Conservation (phyloP, 2,888 invertebrate species). For the Sturmia bella region DNA sequence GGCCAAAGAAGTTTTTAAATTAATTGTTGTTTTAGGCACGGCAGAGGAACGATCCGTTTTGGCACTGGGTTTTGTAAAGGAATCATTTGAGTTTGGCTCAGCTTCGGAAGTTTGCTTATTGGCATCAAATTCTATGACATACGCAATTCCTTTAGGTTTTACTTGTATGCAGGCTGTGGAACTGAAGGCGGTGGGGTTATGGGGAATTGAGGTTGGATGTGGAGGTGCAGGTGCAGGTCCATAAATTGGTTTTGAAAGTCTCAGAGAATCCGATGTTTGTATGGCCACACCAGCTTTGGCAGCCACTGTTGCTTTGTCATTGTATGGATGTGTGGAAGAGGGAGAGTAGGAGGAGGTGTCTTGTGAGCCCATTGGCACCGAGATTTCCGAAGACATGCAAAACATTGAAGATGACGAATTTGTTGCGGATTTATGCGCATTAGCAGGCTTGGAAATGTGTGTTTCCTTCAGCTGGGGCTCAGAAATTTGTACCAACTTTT, state of each 20-base stretch:
- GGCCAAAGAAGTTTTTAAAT: slow-evolving; percentile 6
- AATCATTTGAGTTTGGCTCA: slow-evolving; percentile 1
- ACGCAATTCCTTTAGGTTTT: slow-evolving; percentile 78
- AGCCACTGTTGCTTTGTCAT: slow-evolving; percentile 74
- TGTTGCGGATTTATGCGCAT: slow-evolving; percentile 28
- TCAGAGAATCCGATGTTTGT: slow-evolving; percentile 75
- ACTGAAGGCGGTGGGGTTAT: background rate
- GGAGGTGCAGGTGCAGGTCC: slow-evolving; percentile 55
- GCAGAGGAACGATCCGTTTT: background rate
- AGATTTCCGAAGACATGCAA: slow-evolving; percentile 80
- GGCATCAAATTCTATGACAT: slow-evolving; percentile 77
- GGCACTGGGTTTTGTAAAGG: background rate
- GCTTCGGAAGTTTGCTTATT: slow-evolving; percentile 26
- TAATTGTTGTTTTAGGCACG: slow-evolving; percentile 23
- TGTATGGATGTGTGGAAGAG: slow-evolving; percentile 81
- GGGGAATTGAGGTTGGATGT: slow-evolving; percentile 15
- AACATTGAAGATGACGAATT: slow-evolving; percentile 75
- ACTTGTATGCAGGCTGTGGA: slow-evolving; percentile 74
- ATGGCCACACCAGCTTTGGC: slow-evolving; percentile 70
- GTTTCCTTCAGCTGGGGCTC: background rate
- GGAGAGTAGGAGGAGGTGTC: slow-evolving; percentile 73
- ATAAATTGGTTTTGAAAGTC: slow-evolving; percentile 72
- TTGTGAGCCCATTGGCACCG: slow-evolving; percentile 78
- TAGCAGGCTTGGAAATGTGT: slow-evolving; percentile 5
- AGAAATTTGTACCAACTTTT: background rate